phyloP scores from a whole-genome alignment of 2,113 vertebrate species.

The Stictonetta naevosa region DNA sequence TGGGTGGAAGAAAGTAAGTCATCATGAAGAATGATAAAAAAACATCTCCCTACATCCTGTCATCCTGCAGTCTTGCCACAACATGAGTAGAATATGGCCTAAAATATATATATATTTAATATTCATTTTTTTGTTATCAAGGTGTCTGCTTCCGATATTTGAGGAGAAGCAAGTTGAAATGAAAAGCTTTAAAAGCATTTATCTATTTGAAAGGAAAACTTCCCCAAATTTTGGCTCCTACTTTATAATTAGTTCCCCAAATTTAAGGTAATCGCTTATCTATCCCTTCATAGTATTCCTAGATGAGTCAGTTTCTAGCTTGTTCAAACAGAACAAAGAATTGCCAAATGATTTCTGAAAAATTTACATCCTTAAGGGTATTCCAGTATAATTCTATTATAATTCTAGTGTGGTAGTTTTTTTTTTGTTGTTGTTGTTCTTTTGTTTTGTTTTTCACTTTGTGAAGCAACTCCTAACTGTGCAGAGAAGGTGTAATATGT shows the following conservation, averaged over 20 bases:
- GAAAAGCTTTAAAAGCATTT: background rate
- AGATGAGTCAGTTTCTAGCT: background rate
- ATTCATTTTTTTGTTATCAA: background rate
- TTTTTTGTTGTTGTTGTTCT: too few relatives aligned
- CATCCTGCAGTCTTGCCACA: background rate
- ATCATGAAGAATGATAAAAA: background rate
- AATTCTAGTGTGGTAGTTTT: background rate
- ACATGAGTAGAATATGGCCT: background rate
- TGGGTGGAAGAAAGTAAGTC: background rate
- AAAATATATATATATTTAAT: background rate
- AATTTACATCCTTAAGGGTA: background rate
- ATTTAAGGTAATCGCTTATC: background rate
- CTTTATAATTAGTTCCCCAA: background rate
- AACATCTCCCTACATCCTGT: background rate
- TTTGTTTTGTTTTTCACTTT: background rate
- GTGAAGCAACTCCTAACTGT: background rate
- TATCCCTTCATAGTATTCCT: background rate
- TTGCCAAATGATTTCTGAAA: background rate
- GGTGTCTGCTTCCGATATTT: background rate
- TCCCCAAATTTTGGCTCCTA: background rate
- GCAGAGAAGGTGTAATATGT: background rate
- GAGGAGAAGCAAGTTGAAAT: background rate
- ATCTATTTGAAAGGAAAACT: background rate
- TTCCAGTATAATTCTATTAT: background rate
- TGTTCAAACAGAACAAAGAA: background rate